phyloP scores from a whole-genome alignment of 2,797 vertebrate genomes.

The Paedocypris micromegethes region DNA sequence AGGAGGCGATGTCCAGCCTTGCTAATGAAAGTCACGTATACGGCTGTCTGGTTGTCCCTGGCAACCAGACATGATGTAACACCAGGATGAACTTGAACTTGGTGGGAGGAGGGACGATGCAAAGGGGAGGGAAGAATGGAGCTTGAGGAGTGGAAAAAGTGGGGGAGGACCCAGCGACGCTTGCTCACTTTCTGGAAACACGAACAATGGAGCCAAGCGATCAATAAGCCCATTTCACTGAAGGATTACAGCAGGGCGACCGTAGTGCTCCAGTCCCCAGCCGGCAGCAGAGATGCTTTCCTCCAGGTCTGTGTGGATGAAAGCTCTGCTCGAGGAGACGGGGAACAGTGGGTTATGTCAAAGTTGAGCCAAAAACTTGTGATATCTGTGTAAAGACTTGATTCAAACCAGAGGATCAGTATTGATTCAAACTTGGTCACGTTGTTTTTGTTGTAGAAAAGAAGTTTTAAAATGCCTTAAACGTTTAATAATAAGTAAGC shows the following conservation, averaged over 20 bases:
- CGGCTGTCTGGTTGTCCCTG: constrained; percentile 89
- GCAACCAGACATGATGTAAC: constrained; percentile 99
- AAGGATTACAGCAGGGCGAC: constrained; percentile 86
- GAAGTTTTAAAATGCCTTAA: too few relatives aligned
- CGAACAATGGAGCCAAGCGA: constrained; percentile 88
- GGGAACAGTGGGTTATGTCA: constrained; percentile 12
- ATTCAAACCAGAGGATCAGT: too few relatives aligned
- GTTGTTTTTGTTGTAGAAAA: too few relatives aligned
- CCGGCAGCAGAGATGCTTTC: constrained; percentile 64
- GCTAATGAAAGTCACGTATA: constrained; percentile 96
- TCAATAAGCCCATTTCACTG: constrained; percentile 91
- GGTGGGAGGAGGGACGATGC: constrained; percentile 62
- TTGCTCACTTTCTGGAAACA: constrained; percentile 73
- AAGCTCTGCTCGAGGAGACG: constrained; percentile 2
- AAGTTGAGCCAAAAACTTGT: not conserved
- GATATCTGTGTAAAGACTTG: too few relatives aligned
- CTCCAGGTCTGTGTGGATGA: constrained; percentile 40
- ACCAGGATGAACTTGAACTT: constrained; percentile 95
- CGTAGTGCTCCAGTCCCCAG: constrained; percentile 76
- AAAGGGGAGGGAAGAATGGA: constrained; percentile 57
- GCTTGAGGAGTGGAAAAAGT: constrained; percentile 59
- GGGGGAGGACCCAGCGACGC: constrained; percentile 63
- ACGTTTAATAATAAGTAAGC: too few relatives aligned
- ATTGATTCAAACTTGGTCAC: too few relatives aligned
- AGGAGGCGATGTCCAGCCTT: constrained; percentile 73